phyloP scores from a whole-genome alignment of 2,888 invertebrate species.

The Drosophila kuntzei region DNA sequence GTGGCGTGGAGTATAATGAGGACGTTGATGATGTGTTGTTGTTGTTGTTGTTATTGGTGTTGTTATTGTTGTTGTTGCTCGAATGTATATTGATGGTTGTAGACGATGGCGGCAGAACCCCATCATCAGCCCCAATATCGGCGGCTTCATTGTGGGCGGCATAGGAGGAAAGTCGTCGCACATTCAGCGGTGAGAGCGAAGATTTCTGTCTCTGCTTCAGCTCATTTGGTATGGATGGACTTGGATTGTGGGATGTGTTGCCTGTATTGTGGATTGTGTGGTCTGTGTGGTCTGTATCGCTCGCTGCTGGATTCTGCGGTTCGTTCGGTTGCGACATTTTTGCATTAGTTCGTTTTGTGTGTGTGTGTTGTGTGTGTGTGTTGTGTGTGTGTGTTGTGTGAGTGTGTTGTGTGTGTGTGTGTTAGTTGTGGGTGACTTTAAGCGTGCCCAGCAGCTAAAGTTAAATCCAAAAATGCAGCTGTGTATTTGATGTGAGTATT shows the following conservation, averaged over 20 bases:
- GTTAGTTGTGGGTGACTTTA: conserved; percentile 33
- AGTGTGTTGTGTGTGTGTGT: conserved; percentile 17
- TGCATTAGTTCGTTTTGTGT: conserved; percentile 54
- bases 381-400: conserved; percentile 29
- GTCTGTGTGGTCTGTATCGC: conserved; percentile 42
- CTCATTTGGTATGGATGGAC: conserved; percentile 60
- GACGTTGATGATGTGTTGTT: conserved; percentile 69
- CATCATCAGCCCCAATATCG: conserved; percentile 52
- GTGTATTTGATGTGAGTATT: conserved; percentile 47
- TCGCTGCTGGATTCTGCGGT: conserved; percentile 35
- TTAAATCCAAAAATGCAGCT: conserved; percentile 28
- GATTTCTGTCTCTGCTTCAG: conserved; percentile 71
- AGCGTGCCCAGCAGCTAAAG: conserved; percentile 36
- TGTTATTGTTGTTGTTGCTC: conserved; percentile 49
- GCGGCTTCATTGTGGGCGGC: conserved; percentile 61
- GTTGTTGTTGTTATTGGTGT: conserved; percentile 43
- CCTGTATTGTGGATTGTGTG: conserved; percentile 35
- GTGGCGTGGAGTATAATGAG: conserved; percentile 74
- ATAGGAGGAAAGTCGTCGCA: conserved; percentile 63
- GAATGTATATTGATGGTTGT: conserved; percentile 67
- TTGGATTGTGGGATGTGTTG: conserved; percentile 27
- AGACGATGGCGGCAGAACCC: conserved; percentile 48
- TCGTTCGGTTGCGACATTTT: conserved; percentile 73
- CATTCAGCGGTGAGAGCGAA: conserved; percentile 63
- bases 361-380: conserved; percentile 21